Evolutionary conservation across 1,140 invertebrate genomes (phyloP).

Genomic region (Meloidogyne exigua): DNA sequence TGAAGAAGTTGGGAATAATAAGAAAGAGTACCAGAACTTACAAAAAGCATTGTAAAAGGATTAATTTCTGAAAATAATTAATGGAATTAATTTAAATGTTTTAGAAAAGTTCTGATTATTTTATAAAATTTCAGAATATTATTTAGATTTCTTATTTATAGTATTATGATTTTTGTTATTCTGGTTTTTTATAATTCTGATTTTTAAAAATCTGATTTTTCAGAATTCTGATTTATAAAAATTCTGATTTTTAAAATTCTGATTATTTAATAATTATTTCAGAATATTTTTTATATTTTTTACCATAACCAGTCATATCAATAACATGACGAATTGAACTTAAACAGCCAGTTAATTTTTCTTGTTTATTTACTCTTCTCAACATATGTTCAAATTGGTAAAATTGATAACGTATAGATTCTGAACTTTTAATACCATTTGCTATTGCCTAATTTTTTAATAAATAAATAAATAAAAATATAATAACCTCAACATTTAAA

Average conservation of each 20-base stretch:
- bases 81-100: neutral
- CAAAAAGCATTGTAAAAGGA: constrained; percentile 64
- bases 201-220: neutral
- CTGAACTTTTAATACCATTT: constrained; percentile 53
- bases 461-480: neutral
- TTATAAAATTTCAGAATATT: neutral
- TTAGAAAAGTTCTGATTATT: neutral
- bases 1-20: constrained; percentile 63
- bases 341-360: constrained; percentile 54
- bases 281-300: neutral
- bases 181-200: neutral
- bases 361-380: constrained; percentile 57
- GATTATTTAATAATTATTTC: neutral
- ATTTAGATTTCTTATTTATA: neutral
- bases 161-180: neutral
- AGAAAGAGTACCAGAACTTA: constrained; percentile 57
- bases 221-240: neutral
- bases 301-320: constrained; percentile 53
- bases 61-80: constrained; percentile 60
- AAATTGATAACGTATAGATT: constrained; percentile 59
- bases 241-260: neutral
- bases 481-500: constrained; percentile 58
- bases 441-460: constrained; percentile 53
- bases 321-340: constrained; percentile 56
- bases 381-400: constrained; percentile 64